phyloP scores from a whole-genome alignment of 1,140 invertebrate genomes.

The Habropoda laboriosa region DNA sequence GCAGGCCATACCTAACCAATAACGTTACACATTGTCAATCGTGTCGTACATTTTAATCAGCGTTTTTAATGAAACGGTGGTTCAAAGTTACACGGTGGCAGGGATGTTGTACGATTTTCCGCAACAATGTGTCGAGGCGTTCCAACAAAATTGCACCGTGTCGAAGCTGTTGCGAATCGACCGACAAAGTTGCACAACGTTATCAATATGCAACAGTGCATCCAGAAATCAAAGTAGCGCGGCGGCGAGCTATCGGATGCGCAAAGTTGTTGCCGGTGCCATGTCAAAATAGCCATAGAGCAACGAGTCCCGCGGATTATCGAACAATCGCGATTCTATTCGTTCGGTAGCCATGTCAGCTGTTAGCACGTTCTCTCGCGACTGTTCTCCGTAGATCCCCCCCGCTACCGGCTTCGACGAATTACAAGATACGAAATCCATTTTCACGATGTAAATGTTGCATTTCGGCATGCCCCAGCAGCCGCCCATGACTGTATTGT shows the following conservation, averaged over 20 bases:
- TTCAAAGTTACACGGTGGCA: no score
- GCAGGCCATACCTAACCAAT: no score
- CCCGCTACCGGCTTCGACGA: not conserved
- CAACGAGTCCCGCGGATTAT: not conserved
- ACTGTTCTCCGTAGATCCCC: not conserved
- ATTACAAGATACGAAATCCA: constrained; percentile 1
- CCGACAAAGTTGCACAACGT: not conserved
- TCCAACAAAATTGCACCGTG: no score
- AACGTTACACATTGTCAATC: no score
- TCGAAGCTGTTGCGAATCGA: no score
- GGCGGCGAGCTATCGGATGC: not conserved
- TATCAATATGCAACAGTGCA: not conserved
- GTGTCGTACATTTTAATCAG: no score
- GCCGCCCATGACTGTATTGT: not conserved
- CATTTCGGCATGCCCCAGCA: no score
- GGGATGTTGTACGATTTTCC: no score
- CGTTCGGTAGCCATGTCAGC: no score
- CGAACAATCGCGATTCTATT: not conserved
- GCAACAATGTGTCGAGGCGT: no score
- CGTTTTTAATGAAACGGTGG: no score
- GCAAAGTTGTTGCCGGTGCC: not conserved
- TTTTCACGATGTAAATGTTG: constrained; percentile 4
- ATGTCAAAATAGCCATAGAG: not conserved
- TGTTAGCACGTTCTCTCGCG: no score
- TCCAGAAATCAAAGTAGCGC: not conserved